Evolutionary conservation across 1,140 invertebrate species (phyloP), one percentile per base, ranked within the genome.

Genomic region (Drosophila asahinai): DNA sequence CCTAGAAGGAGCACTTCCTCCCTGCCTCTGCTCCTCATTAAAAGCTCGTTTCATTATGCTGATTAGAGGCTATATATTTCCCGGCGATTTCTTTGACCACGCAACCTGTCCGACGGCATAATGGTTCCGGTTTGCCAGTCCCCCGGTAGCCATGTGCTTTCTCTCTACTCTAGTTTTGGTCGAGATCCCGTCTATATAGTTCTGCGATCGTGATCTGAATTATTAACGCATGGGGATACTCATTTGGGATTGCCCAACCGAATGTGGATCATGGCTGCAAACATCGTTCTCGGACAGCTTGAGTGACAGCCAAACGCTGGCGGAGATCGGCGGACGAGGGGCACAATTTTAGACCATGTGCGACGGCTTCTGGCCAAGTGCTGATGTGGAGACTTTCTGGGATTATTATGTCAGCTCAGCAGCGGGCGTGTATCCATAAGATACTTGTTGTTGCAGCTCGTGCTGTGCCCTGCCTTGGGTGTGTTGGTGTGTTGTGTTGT

Each of bases 361-460:
- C 62, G 19, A 47, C 14, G 62, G 19, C 36, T 70, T 43, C 66
- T 70, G 66, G 67, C 48, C 67, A 54, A 55, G 48, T 25, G 19
- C 6, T 25, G 33, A 9, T 36, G 33, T 36, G 62, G 25, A 17
- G 51, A 55, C 52, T 40, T 40, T 57, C 19, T 30, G 40, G 59
- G 81, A 83, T 80, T 73, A 65, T 84, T 84, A 81, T 86, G 78
- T 86, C 81, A 84, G 67, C 33, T 22, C 52, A n/a, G 27, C 27
- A n/a, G 27, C 27, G 45, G 51, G 54, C 48, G 58, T 77, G 77
- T 77, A 84, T 84, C 81, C 60, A 84, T 61, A 68, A 77, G 83
- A 87, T 86, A 83, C 80, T 19, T 51, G 19, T 42, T 52, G 52
- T 49, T 60, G 62, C 64, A 51, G 59, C 38, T 52, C 40, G 38